phyloP scores from a whole-genome alignment of 2,888 invertebrate genomes.

The Neoscelio sp. region DNA sequence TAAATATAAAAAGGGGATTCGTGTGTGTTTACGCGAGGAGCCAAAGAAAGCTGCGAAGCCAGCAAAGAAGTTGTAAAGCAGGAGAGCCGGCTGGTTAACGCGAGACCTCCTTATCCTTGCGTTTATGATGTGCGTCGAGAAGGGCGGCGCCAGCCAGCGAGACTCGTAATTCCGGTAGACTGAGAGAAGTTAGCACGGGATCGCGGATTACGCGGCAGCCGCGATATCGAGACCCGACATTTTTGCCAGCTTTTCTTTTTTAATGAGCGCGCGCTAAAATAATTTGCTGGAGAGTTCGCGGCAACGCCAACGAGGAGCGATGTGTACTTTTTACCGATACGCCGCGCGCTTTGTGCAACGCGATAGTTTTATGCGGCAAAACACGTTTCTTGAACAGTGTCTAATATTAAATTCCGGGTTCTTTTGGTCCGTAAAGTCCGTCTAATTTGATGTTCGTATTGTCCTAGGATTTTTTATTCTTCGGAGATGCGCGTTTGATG shows the following conservation, averaged over 20 bases:
- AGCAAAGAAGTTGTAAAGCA: constrained; percentile 21
- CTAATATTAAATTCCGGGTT: constrained; percentile 24
- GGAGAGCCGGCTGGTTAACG: constrained; percentile 15
- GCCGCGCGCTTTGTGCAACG: constrained; percentile 25
- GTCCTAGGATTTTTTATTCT: no score
- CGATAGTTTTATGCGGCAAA: constrained; percentile 38
- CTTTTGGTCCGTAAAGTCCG: no score
- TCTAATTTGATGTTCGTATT: no score
- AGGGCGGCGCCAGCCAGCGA: constrained; percentile 29
- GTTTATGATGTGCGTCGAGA: constrained; percentile 33
- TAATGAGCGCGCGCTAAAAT: constrained; percentile 45
- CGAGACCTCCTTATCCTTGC: constrained; percentile 33
- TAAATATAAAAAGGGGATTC: no score
- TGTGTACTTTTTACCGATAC: constrained; percentile 20
- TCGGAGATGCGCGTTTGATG: no score
- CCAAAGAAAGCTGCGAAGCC: constrained; percentile 6
- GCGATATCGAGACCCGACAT: constrained; percentile 28
- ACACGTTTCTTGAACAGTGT: constrained; percentile 28
- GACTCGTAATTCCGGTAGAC: constrained; percentile 50
- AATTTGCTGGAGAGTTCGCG: constrained; percentile 38
- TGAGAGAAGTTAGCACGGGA: constrained; percentile 22
- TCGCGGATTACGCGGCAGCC: constrained; percentile 16
- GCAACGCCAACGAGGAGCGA: constrained; percentile 6
- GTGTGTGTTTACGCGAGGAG: not conserved
- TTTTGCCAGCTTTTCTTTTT: constrained; percentile 32